Evolutionary conservation across 1,140 invertebrate genomes (phyloP).

Genomic region (Solen grandis): DNA sequence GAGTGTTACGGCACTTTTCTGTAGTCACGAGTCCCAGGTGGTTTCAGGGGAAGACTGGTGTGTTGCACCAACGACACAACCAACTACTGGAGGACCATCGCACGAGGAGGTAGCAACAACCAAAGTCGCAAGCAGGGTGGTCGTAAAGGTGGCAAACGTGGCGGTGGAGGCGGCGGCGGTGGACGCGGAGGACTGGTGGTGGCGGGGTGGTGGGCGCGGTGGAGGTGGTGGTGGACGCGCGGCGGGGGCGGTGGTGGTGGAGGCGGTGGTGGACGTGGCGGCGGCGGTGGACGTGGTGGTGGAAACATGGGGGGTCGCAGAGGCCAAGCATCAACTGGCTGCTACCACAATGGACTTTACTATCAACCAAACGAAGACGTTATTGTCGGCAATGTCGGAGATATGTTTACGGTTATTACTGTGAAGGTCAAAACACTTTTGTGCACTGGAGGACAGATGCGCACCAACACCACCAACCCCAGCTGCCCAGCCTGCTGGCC

Average conservation of each 20-base stretch:
- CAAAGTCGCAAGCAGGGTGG: background rate
- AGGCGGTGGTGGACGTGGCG: background rate
- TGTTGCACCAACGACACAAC: constrained; percentile 22
- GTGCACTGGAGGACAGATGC: constrained; percentile 46
- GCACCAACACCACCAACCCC: background rate
- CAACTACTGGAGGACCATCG: too few relatives aligned
- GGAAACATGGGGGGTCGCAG: background rate
- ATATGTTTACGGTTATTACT: constrained; percentile 57
- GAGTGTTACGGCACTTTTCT: constrained; percentile 39
- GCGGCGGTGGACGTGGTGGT: background rate
- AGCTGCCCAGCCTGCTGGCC: background rate
- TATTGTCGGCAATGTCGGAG: constrained; percentile 52
- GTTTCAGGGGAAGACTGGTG: constrained; percentile 55
- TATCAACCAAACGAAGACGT: constrained; percentile 54
- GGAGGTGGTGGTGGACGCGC: background rate
- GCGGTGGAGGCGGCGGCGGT: constrained; percentile 8
- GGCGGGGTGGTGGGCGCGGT: background rate
- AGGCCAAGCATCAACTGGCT: constrained; percentile 9
- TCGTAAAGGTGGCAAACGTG: background rate
- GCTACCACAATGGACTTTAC: constrained; percentile 49
- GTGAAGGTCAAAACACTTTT: constrained; percentile 51
- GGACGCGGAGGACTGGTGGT: background rate
- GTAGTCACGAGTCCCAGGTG: constrained; percentile 37
- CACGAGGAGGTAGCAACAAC: background rate
- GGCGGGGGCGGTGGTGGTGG: constrained; percentile 1